Evolutionary conservation across 2,888 invertebrate species (phyloP), one percentile per base, ranked within the genome.

Genomic region (Palloptera scutellata): DNA sequence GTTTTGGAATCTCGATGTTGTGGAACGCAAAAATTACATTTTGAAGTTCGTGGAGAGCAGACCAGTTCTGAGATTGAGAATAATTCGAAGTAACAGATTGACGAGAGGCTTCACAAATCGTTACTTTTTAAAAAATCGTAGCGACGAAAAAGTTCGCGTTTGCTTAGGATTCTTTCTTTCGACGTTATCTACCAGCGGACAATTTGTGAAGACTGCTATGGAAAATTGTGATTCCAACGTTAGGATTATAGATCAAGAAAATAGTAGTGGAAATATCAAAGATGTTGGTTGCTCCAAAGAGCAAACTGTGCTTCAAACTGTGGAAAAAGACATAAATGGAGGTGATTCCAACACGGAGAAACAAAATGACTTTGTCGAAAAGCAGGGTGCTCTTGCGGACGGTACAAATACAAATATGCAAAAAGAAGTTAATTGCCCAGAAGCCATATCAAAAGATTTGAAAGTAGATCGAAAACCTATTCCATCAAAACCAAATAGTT

Each of bases 131-230:
- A 53, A 55, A n/a, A 64, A 69, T 9, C 57, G 58, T 10, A 54
- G 57, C 5, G 71, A 68, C n/a, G 67, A 55, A 9, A 42, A 42
- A 3, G 65, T 66, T 9, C 61, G 72, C 30, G 73, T 75, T 0
- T 75, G 75, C 40, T 67, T 72, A 1, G 71, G 70, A 53, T 75
- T 73, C 57, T 75, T 75, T 51, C 70, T 70, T 15, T 63, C 70
- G 5, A 74, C 75, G 1, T 55, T 74, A 13, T 69, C 65, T 11
- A 68, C 71, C 0, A 72, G 69, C 42, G 67, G 67, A 51, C 61
- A 70, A 42, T 55, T 53, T 40, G 65, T 74, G 1, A 74, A 70
- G 65, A 72, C 66, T 53, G 72, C 74, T 19, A 66, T 69, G 11
- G 64, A 70, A 51, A 67, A 70, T 51, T 64, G 70, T 13, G 65